Evolutionary conservation across 2,888 invertebrate genomes (phyloP).

Genomic region (Hydraecia micacea): DNA sequence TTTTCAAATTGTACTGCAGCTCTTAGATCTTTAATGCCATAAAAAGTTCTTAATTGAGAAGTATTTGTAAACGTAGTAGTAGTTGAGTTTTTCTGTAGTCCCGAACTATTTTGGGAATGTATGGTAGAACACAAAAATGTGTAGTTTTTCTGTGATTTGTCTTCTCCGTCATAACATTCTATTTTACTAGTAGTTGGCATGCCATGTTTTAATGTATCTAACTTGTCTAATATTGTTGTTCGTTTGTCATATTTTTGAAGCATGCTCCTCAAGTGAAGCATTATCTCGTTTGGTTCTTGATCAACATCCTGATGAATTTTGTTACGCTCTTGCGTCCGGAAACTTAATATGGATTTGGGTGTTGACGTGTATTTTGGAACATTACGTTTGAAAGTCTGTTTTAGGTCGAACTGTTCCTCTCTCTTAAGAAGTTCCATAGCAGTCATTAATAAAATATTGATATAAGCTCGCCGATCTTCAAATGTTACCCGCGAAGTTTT

Average conservation of each 20-base stretch:
- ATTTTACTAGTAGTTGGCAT: constrained; percentile 12
- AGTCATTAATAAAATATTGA: constrained; percentile 25
- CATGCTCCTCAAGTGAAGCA: constrained; percentile 18
- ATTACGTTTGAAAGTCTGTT: constrained; percentile 3
- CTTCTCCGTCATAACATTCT: neutral
- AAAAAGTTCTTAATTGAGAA: neutral
- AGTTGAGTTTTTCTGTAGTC: constrained; percentile 4
- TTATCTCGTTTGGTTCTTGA: neutral
- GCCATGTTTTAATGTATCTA: neutral
- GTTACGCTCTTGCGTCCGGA: neutral
- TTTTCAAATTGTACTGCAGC: neutral
- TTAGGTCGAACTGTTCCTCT: neutral
- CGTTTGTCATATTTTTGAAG: constrained; percentile 23
- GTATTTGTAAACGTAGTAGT: neutral
- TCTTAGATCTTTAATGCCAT: neutral
- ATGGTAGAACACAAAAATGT: neutral
- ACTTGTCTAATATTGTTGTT: neutral
- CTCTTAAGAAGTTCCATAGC: constrained; percentile 29
- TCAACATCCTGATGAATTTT: neutral
- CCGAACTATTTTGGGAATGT: neutral
- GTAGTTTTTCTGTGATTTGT: neutral
- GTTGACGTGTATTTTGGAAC: constrained; percentile 18
- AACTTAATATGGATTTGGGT: constrained; percentile 5
- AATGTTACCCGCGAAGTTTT: constrained; percentile 42
- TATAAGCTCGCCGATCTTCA: constrained; percentile 9